Base-by-base conservation (phyloP, 2,797 vertebrate genomes). In the Eulemur coronatus region DNA sequence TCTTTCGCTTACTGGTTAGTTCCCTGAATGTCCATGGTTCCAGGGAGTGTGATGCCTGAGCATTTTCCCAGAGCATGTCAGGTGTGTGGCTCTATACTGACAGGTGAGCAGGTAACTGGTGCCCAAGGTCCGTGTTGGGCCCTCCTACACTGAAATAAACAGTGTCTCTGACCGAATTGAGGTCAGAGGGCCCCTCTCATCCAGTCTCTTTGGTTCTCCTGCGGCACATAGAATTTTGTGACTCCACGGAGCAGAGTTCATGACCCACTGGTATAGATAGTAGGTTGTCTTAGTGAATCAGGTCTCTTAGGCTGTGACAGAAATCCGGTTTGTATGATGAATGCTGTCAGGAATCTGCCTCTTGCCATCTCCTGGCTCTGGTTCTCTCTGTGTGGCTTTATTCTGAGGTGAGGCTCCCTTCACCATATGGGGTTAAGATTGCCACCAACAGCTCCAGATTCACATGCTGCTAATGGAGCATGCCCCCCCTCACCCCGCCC, bases 351-450 rank as follows among this genome's bases (percentile, higher is more conserved):
- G 26, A 78, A 50, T 14, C 38, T 73, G n/a, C 65, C 63, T 89
- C 38, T 91, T 75, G 24, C 70, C 38, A 18, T 28, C n/a, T 78
- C 35, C 82, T 61, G 17, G 46, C 41, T 89, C 6, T 91, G 3
- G 67, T 96, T 97, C 89, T 24, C 72, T 82, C 86, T 92, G 43
- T 65, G 13, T 72, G 2, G 46, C 43, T 97, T 96, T 86, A 94
- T 95, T 91, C 95, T 61, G 84, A 69, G 15, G 79, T 76, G n/a
- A 95, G 5, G 65, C n/a, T 59, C 41, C 41, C 8, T 11, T 41
- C 6, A 30, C 26, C 35, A 35, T 76, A 52, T 5, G 20, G 5
- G 41, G 3, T 88, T 35, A 67, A 43, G 81, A 70, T 41, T 55
- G 9, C 52, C 10, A 55, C 65, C 65, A 72, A 6, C 8, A 76